Base-by-base conservation (phyloP, 2,888 invertebrate species). In the Isoperla grammatica region DNA sequence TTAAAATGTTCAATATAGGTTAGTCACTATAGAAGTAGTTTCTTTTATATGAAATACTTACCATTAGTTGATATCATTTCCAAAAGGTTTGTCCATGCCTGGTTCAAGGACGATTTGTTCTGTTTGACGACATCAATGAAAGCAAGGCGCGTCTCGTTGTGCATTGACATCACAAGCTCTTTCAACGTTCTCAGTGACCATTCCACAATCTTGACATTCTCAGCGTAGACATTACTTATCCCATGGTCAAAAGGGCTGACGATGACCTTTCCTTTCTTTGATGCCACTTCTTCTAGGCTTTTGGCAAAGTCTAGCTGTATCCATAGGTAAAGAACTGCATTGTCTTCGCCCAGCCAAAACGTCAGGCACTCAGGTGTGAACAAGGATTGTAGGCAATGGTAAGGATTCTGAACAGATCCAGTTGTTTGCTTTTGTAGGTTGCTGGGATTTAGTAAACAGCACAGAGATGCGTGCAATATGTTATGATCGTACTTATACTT, bases 161-260 rank as follows among this genome's bases (percentile, higher is more conserved):
- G 9, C 1, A 13, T 5, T 6, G 22, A 12, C 6, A 37, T 17
- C 13, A 55, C n/a, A 2, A 60, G 6, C 35, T 17, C 23, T 40
- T 17, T 13, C 13, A 60, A 12, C 4, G 22, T 56, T n/a, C 48
- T 19, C 22, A 17, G 48, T 3, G 56, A 20, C 35, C 29, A 23
- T 9, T 29, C 49, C 9, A 56, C 42, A 1, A 57, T 50, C 39
- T 39, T 37, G 1, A 61, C 19, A 13, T 61, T 54, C 45, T 64
- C 64, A 37, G 57, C 55, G 43, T 61, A 64, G 13, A 64, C 46
- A 35, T 64, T 64, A 35, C 42, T 46, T 12, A 23, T 45, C 2
- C 60, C 60, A 54, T 57, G 61, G 2, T 62, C 54, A 15, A 62
- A 62, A 6, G 62, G 62, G 20, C 54, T 62, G 8, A n/a, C 39